Percentiles rank a stretch among this genome's conserved stretches.
phyloP scores from a whole-genome alignment of 2,888 invertebrate genomes.

The Eumerus sabulonum region DNA sequence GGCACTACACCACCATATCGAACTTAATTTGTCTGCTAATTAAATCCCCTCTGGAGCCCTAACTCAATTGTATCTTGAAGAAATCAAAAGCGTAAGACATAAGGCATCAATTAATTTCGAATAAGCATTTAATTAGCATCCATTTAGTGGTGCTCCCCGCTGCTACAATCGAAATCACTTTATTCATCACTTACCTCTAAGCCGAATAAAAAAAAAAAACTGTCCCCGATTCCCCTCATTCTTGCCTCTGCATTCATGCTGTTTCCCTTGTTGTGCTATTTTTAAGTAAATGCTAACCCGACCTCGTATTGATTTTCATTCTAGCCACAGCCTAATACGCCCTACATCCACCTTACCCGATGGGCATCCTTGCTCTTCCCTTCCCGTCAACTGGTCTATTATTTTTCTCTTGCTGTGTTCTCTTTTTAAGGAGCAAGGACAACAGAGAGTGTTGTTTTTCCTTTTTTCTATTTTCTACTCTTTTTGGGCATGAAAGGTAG shows the following conservation, averaged over 20 bases:
- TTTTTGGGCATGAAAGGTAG: constrained; percentile 20
- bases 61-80: too few relatives aligned
- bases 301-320: constrained; percentile 42
- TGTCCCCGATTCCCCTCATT: constrained; percentile 18
- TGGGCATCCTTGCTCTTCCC: not conserved
- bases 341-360: not conserved
- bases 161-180: constrained; percentile 11
- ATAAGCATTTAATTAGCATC: constrained; percentile 51
- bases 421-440: constrained; percentile 48
- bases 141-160: not conserved
- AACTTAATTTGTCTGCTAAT: too few relatives aligned
- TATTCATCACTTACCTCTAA: constrained; percentile 21
- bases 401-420: constrained; percentile 11
- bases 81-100: too few relatives aligned
- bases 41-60: too few relatives aligned
- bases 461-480: constrained; percentile 24
- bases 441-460: constrained; percentile 6
- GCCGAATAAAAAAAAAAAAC: constrained; percentile 9
- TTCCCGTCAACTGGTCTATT: not conserved
- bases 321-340: not conserved
- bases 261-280: too few relatives aligned
- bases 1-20: too few relatives aligned
- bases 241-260: not conserved
- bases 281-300: not conserved
- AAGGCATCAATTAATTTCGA: constrained; percentile 35